Base-by-base conservation (phyloP, 2,113 vertebrate genomes). In the Lamprotornis superbus region DNA sequence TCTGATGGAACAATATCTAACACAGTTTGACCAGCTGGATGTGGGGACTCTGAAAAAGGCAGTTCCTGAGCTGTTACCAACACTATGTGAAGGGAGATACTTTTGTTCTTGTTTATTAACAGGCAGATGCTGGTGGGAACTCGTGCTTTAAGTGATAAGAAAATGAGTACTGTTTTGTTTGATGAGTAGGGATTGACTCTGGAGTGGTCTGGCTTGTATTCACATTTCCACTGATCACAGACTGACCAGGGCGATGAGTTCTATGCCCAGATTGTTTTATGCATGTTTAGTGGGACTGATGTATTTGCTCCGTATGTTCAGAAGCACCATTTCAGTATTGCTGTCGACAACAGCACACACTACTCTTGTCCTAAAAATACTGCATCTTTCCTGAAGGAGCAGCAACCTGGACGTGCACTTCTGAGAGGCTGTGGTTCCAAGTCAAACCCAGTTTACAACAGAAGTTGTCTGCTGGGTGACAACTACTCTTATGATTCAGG, bases 301-400 rank as follows among this genome's bases (percentile, higher is more conserved):
- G 25, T 1, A 0, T 35, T 61, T 40, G 5, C 28, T 52, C 5
- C 1, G 47, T 35, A 15, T 0, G 0, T 30, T 78, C 81, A 19
- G 49, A 44, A 64, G 52, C 37, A 53, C 12, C 15, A 4, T 63
- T 67, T 44, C 53, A 21, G 42, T 46, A 5, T 33, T 35, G 47
- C 28, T 70, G 3, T 50, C 27, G 27, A n/a, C 11, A 56, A 15
- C 19, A 27, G 12, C 12, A 9, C 12, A 11, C 20, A 0, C 33
- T 31, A 0, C 15, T 65, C 13, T 46, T 40, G 42, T 55, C 25
- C 28, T 17, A 39, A 21, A 77, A n/a, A 19, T 53, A 44, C 2
- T 14, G 10, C 31, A 4, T 46, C 28, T 73, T 83, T 35, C 37
- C 46, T 40, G 37, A 49, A 74, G 50, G 22, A 91, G 31, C 81